These are phyloP conservation scores for Vimba vimba DNA, from an alignment of 2,113 vertebrate genomes.

Conservation along the genomic window DNA sequence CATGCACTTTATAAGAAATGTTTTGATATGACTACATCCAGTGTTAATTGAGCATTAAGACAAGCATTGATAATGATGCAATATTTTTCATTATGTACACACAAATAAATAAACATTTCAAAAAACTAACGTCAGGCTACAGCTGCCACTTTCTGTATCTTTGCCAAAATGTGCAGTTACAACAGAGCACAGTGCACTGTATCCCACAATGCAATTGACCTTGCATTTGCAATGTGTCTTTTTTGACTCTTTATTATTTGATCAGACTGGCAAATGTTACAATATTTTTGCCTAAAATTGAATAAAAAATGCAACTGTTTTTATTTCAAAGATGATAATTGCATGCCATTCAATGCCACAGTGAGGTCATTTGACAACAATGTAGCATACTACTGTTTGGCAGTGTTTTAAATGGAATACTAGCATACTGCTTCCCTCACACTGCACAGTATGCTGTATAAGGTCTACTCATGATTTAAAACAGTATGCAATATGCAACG, in stretches of 20 bases:
- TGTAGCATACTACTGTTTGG: not conserved
- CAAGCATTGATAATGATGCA: not conserved
- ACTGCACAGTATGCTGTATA: not conserved
- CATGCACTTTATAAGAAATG: not conserved
- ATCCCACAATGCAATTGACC: not conserved
- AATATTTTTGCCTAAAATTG: not conserved
- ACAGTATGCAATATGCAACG: not conserved
- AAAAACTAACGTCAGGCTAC: not conserved
- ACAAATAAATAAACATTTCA: not conserved
- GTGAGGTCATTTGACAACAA: not conserved
- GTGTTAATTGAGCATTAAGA: not conserved
- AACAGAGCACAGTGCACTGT: not conserved
- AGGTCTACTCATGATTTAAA: not conserved
- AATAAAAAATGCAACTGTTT: not conserved
- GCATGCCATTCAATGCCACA: not conserved
- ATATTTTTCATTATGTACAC: not conserved
- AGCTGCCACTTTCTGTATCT: not conserved
- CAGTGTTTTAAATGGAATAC: not conserved
- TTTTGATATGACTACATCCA: constrained; percentile 4
- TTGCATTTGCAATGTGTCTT: not conserved
- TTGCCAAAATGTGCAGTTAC: not conserved
- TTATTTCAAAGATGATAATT: not conserved
- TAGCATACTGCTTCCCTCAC: not conserved
- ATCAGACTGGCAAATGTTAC: not conserved
- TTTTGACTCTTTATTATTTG: not conserved